Evolutionary conservation across 2,888 invertebrate species (phyloP).

Genomic region (Morinoia aosen): DNA sequence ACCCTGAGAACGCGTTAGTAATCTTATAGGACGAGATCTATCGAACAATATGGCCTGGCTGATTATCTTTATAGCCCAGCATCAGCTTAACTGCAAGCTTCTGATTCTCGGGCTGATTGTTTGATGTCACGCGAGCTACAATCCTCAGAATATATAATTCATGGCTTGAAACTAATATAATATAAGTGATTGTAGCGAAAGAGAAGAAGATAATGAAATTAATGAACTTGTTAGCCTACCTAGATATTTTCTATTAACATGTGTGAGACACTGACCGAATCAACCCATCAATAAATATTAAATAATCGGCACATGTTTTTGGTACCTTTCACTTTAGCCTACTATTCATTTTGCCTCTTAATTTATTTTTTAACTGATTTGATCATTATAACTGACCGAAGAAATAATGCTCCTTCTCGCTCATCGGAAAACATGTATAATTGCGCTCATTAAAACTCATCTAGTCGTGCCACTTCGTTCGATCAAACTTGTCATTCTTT

Average conservation of each 20-base stretch:
- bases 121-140: not conserved
- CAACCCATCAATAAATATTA: too few species aligned
- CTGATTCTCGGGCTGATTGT: not conserved
- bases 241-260: not conserved
- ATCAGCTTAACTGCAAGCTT: not conserved
- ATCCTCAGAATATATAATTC: not conserved
- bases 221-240: not conserved
- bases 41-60: not conserved
- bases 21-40: not conserved
- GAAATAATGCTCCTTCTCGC: not conserved
- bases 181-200: not conserved
- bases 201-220: not conserved
- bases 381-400: not conserved
- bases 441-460: not conserved
- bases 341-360: not conserved
- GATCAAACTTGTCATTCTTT: not conserved
- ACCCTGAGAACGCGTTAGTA: not conserved
- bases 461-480: not conserved
- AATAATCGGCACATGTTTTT: too few species aligned
- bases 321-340: not conserved
- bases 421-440: not conserved
- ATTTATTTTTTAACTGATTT: not conserved
- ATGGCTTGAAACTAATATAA: not conserved
- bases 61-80: not conserved
- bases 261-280: too few species aligned